phyloP scores from a whole-genome alignment of 2,797 vertebrate genomes.

The Anas bahamensis region DNA sequence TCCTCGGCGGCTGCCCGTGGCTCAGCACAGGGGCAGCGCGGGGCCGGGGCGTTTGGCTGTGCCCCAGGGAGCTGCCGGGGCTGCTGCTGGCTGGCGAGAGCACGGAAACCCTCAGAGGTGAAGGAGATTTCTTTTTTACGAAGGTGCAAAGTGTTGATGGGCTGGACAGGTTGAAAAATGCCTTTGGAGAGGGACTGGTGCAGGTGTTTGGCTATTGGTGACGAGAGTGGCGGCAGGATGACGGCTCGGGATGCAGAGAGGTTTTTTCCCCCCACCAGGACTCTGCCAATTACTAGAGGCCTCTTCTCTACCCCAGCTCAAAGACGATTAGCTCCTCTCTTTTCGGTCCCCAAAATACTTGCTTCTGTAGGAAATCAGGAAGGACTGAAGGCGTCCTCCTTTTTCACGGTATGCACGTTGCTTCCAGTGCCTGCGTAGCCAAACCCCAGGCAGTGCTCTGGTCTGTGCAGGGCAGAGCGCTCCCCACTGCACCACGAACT shows the following conservation, averaged over 20 bases:
- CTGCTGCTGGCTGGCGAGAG: not conserved
- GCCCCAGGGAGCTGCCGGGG: not conserved
- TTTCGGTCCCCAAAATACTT: not conserved
- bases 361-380: not conserved
- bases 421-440: not conserved
- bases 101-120: not conserved
- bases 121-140: not conserved
- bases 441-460: not conserved
- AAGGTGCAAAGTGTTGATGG: not conserved
- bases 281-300: not conserved
- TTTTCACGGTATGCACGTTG: not conserved
- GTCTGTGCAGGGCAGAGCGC: not conserved
- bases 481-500: not conserved
- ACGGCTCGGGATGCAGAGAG: not conserved
- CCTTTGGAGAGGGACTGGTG: not conserved
- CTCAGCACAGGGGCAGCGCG: not conserved
- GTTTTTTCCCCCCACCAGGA: not conserved
- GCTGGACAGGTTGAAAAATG: not conserved
- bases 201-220: not conserved
- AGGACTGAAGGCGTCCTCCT: not conserved
- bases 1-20: not conserved
- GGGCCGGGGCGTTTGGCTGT: too few species aligned
- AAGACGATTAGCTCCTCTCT: not conserved
- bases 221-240: rapidly evolving
- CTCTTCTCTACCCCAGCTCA: not conserved